Conservation (phyloP, 2,113 vertebrate species). For the Tapirus terrestris region DNA sequence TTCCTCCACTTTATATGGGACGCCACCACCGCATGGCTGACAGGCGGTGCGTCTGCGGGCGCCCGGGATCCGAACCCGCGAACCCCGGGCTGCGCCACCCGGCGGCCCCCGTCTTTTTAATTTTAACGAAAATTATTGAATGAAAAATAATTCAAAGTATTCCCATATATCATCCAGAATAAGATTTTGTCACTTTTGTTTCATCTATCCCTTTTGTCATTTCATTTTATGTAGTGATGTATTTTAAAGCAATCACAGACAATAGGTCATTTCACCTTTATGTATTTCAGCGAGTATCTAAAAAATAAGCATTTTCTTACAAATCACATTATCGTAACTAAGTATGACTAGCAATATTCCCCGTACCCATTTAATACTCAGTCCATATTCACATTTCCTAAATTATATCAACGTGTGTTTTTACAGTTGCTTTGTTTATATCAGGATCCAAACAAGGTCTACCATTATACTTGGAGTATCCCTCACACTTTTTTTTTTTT, state of each 20-base stretch:
- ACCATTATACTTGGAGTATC: neutral
- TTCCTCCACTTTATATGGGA: too few species aligned
- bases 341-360: neutral
- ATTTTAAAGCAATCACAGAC: neutral
- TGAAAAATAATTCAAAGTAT: neutral
- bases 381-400: neutral
- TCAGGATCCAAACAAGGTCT: neutral
- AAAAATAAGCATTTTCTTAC: neutral
- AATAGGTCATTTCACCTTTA: neutral
- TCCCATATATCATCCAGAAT: neutral
- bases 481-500: rapidly evolving
- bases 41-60: too few species aligned
- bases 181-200: neutral
- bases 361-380: neutral
- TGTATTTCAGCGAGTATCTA: neutral
- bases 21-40: too few species aligned
- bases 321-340: neutral
- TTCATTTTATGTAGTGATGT: neutral
- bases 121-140: neutral
- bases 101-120: too few species aligned
- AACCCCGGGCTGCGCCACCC: too few species aligned
- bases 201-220: neutral
- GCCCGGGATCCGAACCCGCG: too few species aligned
- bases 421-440: neutral
- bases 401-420: neutral